Base-by-base conservation (phyloP, 2,113 vertebrate genomes). In the Ascaphus truei region DNA sequence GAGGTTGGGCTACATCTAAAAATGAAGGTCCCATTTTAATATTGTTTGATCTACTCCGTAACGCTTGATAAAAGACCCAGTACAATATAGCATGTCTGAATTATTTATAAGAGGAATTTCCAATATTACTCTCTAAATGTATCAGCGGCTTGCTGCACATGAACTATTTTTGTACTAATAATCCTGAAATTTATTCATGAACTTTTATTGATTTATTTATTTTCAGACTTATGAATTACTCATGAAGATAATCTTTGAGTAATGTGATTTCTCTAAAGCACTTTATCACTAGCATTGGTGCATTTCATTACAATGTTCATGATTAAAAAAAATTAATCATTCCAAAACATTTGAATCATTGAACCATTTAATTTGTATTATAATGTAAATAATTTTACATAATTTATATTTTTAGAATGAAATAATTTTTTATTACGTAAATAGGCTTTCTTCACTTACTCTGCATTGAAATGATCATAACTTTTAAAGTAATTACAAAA, bases 191-290 rank as follows among this genome's bases (percentile, higher is more conserved):
- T 41, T 43, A 61, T 61, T 43, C 58, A 61, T 61, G 9, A 43
- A 29, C 15, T 41, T 7, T 29, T 61, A 43, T 43, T 61, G 39
- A 43, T 61, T 61, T 43, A 43, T 29, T 22, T 27, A n/a, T 43
- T 61, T 61, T 45, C 57, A 61, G 15, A 29, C 25, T 61, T 61
- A 61, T 61, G 39, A 61, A 61, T 61, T 61, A 61, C 58, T 29
- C 37, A 61, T 45, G 37, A 43, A 61, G 34, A 61, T 18, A 61
- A 61, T 30, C 18, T 45, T 41, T 39, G 57, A 41, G 36, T 60
- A 60, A 41, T 60, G 57, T 41, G 33, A 60, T 41, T 26, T 41
- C 25, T n/a, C 18, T 60, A 26, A 39, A 60, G 34, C 22, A 39
- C 36, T 41, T 26, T 41, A 18, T 60, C 57, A 27, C 37, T 12